Conservation (phyloP, 1,140 invertebrate species). For the Eueides isabella region DNA sequence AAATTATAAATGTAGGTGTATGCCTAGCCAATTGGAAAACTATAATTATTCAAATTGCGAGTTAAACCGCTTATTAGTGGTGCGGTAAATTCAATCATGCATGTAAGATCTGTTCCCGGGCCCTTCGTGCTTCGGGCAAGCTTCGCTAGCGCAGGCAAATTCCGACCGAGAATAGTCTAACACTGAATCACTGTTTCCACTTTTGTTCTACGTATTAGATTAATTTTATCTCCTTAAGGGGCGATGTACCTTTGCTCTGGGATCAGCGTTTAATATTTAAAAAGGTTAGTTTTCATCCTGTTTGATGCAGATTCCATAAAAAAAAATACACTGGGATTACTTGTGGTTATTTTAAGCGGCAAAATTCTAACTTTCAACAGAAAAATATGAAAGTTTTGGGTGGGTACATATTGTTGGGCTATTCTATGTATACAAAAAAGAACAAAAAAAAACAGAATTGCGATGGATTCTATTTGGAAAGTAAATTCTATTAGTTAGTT, state of each 20-base stretch:
- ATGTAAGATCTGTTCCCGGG: constrained; percentile 40
- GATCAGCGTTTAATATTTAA: neutral
- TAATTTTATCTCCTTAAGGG: constrained; percentile 18
- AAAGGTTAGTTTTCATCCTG: no score
- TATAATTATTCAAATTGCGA: constrained; percentile 59
- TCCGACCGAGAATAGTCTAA: constrained; percentile 45
- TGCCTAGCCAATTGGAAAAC: constrained; percentile 46
- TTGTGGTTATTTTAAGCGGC: no score
- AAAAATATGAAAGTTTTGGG: no score
- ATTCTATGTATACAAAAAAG: no score
- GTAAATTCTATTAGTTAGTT: no score
- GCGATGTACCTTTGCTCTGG: constrained; percentile 1
- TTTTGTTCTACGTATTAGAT: constrained; percentile 24
- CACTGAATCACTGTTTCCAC: constrained; percentile 48
- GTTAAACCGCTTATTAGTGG: constrained; percentile 58
- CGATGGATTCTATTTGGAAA: no score
- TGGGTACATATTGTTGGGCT: no score
- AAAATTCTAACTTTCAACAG: no score
- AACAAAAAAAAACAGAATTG: no score
- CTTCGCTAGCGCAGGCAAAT: constrained; percentile 51
- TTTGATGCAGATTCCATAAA: no score
- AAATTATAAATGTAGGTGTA: constrained; percentile 42
- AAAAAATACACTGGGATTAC: no score
- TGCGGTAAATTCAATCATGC: constrained; percentile 51
- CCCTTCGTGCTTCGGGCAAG: constrained; percentile 43